Conservation (phyloP, 2,797 vertebrate species). For the Ambastaia sidthimunki region DNA sequence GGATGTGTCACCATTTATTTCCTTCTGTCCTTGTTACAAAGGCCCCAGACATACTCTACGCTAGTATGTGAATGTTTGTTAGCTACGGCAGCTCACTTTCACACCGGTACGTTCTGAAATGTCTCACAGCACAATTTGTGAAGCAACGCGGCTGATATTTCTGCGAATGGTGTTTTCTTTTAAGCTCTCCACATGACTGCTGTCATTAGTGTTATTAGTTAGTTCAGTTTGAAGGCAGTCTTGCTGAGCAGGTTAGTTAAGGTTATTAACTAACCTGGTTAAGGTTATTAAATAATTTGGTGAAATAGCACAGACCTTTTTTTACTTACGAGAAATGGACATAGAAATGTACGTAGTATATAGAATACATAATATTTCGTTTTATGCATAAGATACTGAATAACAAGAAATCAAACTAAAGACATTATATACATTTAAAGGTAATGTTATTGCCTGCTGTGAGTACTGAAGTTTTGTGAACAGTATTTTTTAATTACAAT, state of each 20-base stretch:
- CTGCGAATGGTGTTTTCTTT: not conserved
- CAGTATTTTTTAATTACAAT: too few species aligned
- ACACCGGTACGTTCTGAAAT: not conserved
- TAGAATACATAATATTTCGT: too few species aligned
- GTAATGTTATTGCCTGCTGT: not conserved
- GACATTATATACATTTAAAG: not conserved
- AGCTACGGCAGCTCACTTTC: not conserved
- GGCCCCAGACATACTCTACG: not conserved
- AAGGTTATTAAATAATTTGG: not conserved
- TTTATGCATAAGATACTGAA: too few species aligned
- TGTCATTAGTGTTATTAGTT: not conserved
- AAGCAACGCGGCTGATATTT: not conserved
- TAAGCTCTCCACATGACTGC: not conserved
- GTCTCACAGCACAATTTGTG: not conserved
- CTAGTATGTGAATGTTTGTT: not conserved
- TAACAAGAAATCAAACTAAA: too few species aligned
- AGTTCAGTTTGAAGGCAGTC: not conserved
- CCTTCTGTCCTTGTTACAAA: constrained; percentile 17
- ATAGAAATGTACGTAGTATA: too few species aligned
- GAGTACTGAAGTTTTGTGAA: too few species aligned
- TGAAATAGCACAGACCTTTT: not conserved
- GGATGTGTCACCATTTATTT: constrained; percentile 36
- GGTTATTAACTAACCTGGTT: too few species aligned
- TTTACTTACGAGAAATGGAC: too few species aligned
- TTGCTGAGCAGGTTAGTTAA: not conserved